Evolutionary conservation across 2,888 invertebrate genomes (phyloP).

Genomic region (Sesia bembeciformis): DNA sequence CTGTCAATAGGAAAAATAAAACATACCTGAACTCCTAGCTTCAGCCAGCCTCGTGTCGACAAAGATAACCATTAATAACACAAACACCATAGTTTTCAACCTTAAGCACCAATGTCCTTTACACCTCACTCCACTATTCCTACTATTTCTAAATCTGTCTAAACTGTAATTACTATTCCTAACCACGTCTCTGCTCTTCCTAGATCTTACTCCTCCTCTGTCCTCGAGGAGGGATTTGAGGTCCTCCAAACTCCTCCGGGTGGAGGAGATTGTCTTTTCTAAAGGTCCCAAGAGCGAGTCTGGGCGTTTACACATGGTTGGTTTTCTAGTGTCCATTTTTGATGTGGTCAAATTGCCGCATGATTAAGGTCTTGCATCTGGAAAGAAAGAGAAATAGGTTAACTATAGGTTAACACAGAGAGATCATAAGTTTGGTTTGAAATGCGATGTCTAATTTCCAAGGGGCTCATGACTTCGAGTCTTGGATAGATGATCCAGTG

Average conservation of each 20-base stretch:
- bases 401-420: no score
- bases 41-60: conserved; percentile 41
- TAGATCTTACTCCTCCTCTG: conserved; percentile 37
- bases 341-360: conserved; percentile 47
- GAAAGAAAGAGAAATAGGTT: conserved; percentile 27
- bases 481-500: no score
- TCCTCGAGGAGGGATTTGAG: conserved; percentile 63
- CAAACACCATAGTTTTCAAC: conserved; percentile 54
- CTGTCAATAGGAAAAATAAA: not conserved
- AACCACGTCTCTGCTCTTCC: not conserved
- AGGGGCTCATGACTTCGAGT: no score
- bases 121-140: conserved; percentile 32
- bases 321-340: conserved; percentile 15
- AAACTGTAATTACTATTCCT: conserved; percentile 35
- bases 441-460: no score
- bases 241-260: conserved; percentile 49
- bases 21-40: conserved; percentile 65
- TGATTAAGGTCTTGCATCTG: conserved; percentile 60
- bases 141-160: conserved; percentile 32
- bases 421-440: no score
- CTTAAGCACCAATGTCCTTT: conserved; percentile 48
- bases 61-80: conserved; percentile 49
- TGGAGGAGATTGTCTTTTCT: conserved; percentile 44
- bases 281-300: conserved; percentile 25
- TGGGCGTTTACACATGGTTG: conserved; percentile 23